These are phyloP conservation scores for Taenaris catops DNA, from an alignment of 2,888 invertebrate species.

Conservation along the genomic window DNA sequence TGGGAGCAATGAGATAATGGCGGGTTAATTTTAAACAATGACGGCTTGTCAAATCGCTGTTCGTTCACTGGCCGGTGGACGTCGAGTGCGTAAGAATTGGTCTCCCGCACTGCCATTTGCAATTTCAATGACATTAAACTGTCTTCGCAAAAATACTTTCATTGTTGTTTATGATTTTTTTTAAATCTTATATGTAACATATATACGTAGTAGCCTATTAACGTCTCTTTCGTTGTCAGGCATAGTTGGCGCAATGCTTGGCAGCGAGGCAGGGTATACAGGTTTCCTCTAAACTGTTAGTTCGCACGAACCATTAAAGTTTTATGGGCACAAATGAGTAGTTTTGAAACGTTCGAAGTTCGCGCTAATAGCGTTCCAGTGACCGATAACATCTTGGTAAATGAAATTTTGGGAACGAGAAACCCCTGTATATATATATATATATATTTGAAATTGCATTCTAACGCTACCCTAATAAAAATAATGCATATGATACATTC, in stretches of 20 bases:
- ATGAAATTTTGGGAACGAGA: slow-evolving; percentile 6
- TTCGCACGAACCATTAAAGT: slow-evolving; percentile 48
- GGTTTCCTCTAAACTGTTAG: slow-evolving; percentile 47
- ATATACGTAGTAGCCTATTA: too few relatives aligned
- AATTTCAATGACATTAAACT: slow-evolving; percentile 17
- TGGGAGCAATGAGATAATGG: slow-evolving; percentile 69
- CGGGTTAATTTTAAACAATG: slow-evolving; percentile 52
- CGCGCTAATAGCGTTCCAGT: slow-evolving; percentile 30
- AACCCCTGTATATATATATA: too few relatives aligned
- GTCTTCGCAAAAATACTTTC: slow-evolving; percentile 5
- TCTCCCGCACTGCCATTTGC: slow-evolving; percentile 28
- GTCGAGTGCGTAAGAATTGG: slow-evolving; percentile 26
- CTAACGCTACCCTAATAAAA: too few relatives aligned
- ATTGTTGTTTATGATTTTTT: slow-evolving; percentile 1
- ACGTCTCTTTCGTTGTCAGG: too few relatives aligned
- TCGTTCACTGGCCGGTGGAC: slow-evolving; percentile 32
- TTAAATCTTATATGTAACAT: not conserved
- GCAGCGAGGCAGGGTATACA: too few relatives aligned
- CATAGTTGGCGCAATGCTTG: too few relatives aligned
- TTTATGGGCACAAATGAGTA: slow-evolving; percentile 57
- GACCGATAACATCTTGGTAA: slow-evolving; percentile 32
- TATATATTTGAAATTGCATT: too few relatives aligned
- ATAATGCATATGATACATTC: too few relatives aligned
- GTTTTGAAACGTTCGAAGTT: slow-evolving; percentile 35
- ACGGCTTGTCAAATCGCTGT: slow-evolving; percentile 42